Conservation (phyloP, 2,888 invertebrate species). For the Periphyllus acericola region DNA sequence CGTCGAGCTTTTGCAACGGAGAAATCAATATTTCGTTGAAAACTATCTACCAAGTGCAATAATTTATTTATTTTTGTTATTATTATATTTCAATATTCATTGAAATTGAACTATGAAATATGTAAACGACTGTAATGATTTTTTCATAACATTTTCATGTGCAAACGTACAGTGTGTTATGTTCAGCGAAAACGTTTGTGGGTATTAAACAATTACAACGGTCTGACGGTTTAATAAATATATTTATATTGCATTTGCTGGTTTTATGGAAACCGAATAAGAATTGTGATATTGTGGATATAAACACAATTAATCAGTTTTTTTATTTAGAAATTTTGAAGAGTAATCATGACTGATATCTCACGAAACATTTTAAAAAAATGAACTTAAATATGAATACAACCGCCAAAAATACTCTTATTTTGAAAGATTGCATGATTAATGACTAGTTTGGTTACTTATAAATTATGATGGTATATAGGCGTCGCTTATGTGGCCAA, state of each 20-base stretch:
- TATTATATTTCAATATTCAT: no score
- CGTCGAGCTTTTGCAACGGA: neutral
- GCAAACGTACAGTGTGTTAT: neutral
- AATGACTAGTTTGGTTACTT: constrained; percentile 1
- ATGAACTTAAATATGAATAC: constrained; percentile 4
- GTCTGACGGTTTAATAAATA: neutral
- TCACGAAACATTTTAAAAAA: neutral
- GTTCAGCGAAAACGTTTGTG: neutral
- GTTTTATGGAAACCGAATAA: neutral
- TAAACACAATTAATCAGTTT: neutral
- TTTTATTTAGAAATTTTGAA: neutral
- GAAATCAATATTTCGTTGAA: neutral
- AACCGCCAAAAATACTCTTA: constrained; percentile 13
- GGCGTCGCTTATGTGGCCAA: neutral
- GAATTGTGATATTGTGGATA: neutral
- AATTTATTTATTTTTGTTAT: no score
- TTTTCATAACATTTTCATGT: neutral
- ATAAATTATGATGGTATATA: neutral
- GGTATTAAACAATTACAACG: neutral
- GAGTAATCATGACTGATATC: neutral
- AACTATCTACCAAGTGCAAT: no score
- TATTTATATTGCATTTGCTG: neutral
- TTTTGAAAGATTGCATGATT: constrained; percentile 36
- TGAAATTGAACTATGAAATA: neutral
- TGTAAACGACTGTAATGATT: no score